Base-by-base conservation (phyloP, 2,888 invertebrate genomes). In the Synergus itoensis region DNA sequence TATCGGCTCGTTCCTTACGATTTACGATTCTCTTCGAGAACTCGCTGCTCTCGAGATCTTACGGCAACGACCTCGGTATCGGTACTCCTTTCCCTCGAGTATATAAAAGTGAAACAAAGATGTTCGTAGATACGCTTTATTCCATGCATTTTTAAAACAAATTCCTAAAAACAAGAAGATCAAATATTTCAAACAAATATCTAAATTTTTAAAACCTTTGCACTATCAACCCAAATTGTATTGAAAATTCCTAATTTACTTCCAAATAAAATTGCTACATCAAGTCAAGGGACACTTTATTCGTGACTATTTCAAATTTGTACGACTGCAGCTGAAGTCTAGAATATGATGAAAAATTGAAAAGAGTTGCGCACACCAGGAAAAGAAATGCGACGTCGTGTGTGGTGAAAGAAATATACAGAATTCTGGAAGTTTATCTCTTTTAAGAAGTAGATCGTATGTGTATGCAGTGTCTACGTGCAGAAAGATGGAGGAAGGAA, bases 381-480 rank as follows among this genome's bases (percentile, higher is more conserved):
- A 28, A 28, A 21, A 28, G 60, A 60, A 60, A 21, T 60, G 18
- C 21, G 60, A 18, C 5, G 21, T 21, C 60, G 28, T 60, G 21
- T 60, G 60, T 21, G 21, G 60, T 18, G 14, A 60, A 60, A 5
- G 60, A 60, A 60, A 60, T 21, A 78, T 78, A 76, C 73, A 73
- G 62, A 76, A 84, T 81, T 83, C 83, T 83, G 82, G 84, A 82
- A 86, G 87, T 87, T 87, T 87, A 87, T 87, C 86, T 85, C 84
- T 81, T 84, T 84, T 85, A 86, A 81, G 84, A 69, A 81, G 83
- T 80, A 84, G 80, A 84, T 81, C 82, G 80, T 81, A 78, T 83
- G 80, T 80, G 81, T 67, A 67, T 67, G 67, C 28, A 16, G 45
- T 48, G 36, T 69, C 48, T 48, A 28, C 69, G 41, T 53, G 80